Evolutionary conservation across 92 coral and sea anemone species (phyloP), one percentile per base, ranked within the genome.

Genomic region (Montipora capitata): DNA sequence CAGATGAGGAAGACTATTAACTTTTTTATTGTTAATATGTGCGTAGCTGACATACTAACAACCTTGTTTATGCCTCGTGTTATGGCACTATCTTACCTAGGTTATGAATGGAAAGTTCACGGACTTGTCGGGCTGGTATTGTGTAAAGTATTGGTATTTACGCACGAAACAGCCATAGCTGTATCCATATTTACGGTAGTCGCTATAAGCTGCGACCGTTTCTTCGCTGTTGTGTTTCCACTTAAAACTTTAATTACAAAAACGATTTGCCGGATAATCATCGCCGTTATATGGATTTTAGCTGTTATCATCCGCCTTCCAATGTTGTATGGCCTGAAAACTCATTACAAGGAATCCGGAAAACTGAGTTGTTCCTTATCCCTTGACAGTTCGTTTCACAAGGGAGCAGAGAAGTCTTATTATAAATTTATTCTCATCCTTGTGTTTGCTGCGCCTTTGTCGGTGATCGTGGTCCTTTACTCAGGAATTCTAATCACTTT

Each of bases 1-100:
- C 91, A 78, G 7, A 72, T 95, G 93, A 79, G 77, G 40, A 95
- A 93, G 65, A 91, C 96, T 8, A 91, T 95, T 63, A 88, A 95
- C 83, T 94, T 87, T 65, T 93, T 95, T 80, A 95, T 95, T 61
- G 93, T 93, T 57, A 95, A 95, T 41, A 93, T 95, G 96, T 81
- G 94, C 10, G 77, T 82, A 38, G 94, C 98, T 9, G 98, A 95
- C 39, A 51, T 93, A 14, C 77, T 95, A 4, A 92, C 89, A 59
- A 95, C 98, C 1, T 68, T 82, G 9, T 95, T 93, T 83, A 95
- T 95, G 98, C 94, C 96, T 2, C 90, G 98, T 9, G 91, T 80
- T 0, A 79, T 90, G 10, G 76, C 94, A 0, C 66, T 90, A 41
- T 87, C 87, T 75, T 78, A 71, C 9, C 72, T 90, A 13, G 96